Evolutionary conservation across 2,888 invertebrate genomes (phyloP), one percentile per base, ranked within the genome.

Genomic region (Brenthis daphne): DNA sequence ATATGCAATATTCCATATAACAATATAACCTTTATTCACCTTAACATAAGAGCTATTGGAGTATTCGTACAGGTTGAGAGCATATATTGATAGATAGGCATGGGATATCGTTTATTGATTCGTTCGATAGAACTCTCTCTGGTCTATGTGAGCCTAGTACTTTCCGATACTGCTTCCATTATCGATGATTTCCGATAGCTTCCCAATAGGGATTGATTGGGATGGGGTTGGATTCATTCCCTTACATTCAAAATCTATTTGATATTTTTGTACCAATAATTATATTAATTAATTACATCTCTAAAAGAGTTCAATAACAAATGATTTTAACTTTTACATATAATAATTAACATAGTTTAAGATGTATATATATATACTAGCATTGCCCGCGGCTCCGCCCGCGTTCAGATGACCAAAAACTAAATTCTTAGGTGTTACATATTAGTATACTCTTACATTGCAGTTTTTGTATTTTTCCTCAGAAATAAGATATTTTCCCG

Each of bases 111-210:
- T 74, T 74, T 74, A 74, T 74, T 74, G 73, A 72, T 72, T 84
- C 74, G 81, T 89, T 92, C 90, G 88, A 84, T 81, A 82, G 76
- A 82, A 71, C 85, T 86, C 84, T 74, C 75, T 13, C 50, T 24
- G 8, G 16, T 70, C 77, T 75, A 81, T 92, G 86, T 14, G 64
- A 47, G 67, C 90, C 89, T 90, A 78, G 91, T 92, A 83, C 77
- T 90, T 91, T 88, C 84, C 90, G 89, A 92, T 89, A 89, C 85
- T 82, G 85, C 84, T 81, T 86, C 86, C 87, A 88, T 88, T 90
- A 92, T 92, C 84, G 90, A 86, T 81, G 83, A 91, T 92, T 87
- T 84, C 83, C 88, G 77, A 90, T 91, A 89, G 37, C 61, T 67
- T 80, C 61, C 67, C 73, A 70, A 73, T 72, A 65, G 37, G 13